A percentile compares a stretch with the other conserved stretches of the same genome.
Evolutionary conservation across 2,797 vertebrate species (phyloP).

Genomic region (Craterocephalus amniculus): DNA sequence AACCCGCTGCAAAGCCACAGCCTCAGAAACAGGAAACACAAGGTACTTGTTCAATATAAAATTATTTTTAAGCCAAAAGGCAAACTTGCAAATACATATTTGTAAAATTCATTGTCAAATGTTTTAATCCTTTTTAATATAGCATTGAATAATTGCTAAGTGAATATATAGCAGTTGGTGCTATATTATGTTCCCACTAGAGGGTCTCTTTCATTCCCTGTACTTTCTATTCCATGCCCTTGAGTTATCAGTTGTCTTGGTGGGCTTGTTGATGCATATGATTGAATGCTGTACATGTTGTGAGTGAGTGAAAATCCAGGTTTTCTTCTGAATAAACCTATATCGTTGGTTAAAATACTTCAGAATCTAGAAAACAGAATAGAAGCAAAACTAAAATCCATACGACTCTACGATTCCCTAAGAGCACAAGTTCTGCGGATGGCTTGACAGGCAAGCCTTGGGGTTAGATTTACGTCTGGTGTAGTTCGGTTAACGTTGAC

Average conservation of each 20-base stretch:
- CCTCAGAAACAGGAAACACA: conserved; percentile 86
- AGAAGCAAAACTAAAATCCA: neutral
- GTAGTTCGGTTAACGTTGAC: neutral
- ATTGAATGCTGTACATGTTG: too few relatives aligned
- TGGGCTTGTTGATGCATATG: too few relatives aligned
- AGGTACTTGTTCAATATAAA: conserved; percentile 77
- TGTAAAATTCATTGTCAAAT: neutral
- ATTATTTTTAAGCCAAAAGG: too few relatives aligned
- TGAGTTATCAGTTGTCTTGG: too few relatives aligned
- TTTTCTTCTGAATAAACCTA: neutral
- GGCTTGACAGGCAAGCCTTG: too few relatives aligned
- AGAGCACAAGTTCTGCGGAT: neutral
- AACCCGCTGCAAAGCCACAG: conserved; percentile 57
- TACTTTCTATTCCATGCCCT: neutral
- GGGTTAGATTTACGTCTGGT: too few relatives aligned
- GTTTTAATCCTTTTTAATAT: neutral
- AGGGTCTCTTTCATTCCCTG: neutral
- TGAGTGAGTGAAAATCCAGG: too few relatives aligned
- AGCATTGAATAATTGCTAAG: neutral
- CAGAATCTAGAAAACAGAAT: neutral
- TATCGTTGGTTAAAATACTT: neutral
- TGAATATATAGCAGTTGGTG: neutral
- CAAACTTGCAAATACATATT: too few relatives aligned
- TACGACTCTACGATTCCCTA: neutral
- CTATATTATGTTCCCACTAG: neutral